A percentile compares a stretch with the other conserved stretches of the same genome.
Conservation (phyloP, 1,140 invertebrate genomes). For the Dreissena rostriformis region DNA sequence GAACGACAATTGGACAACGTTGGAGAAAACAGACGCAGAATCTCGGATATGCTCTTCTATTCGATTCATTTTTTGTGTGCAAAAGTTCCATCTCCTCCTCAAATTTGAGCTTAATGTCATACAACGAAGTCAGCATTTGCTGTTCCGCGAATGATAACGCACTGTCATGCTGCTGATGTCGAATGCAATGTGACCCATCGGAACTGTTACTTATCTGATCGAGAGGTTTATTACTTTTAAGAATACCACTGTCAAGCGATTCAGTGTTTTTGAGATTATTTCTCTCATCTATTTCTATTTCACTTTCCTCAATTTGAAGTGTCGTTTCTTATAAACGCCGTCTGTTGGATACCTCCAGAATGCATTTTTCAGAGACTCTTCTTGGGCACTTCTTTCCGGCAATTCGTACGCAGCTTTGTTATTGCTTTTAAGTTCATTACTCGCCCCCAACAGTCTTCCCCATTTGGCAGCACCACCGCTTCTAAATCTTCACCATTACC, state of each 20-base stretch:
- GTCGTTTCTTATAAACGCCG: slow-evolving; percentile 63
- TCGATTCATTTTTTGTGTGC: slow-evolving; percentile 89
- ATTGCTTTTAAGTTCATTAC: slow-evolving; percentile 61
- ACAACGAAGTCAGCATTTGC: slow-evolving; percentile 91
- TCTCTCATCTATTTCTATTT: slow-evolving; percentile 83
- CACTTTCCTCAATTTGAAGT: slow-evolving; percentile 75
- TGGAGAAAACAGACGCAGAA: slow-evolving; percentile 84
- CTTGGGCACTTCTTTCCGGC: slow-evolving; percentile 82
- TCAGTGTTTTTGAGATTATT: slow-evolving; percentile 72
- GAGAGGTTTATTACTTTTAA: slow-evolving; percentile 70
- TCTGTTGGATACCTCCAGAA: slow-evolving; percentile 62
- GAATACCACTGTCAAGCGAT: slow-evolving; percentile 75
- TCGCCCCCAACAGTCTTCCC: slow-evolving; percentile 89
- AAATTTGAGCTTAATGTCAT: slow-evolving; percentile 93
- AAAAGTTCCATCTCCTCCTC: slow-evolving; percentile 92
- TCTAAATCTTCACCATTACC: too few species aligned
- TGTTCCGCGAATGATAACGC: slow-evolving; percentile 83
- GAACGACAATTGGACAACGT: slow-evolving; percentile 74
- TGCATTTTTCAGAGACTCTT: slow-evolving; percentile 85
- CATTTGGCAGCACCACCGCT: slow-evolving; percentile 82
- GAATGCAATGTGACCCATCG: slow-evolving; percentile 39
- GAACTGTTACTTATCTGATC: slow-evolving; percentile 69
- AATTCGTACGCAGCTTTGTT: slow-evolving; percentile 62
- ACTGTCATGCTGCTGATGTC: slow-evolving; percentile 47
- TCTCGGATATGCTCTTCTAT: slow-evolving; percentile 91